These are phyloP conservation scores for Platalea minor DNA, from an alignment of 2,797 vertebrate species.

Conservation along the genomic window DNA sequence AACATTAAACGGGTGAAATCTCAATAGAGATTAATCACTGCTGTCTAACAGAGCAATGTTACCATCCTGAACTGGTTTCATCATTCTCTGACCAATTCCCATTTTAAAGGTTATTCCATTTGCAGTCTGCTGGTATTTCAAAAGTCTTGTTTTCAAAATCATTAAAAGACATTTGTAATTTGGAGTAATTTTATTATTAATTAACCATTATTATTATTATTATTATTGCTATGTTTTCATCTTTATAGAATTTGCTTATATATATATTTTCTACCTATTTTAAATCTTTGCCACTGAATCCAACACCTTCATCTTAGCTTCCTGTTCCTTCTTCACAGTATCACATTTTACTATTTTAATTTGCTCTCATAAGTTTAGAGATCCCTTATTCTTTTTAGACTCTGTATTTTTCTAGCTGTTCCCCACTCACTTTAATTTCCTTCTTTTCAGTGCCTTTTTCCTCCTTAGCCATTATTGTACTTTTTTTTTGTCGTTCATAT, in stretches of 20 bases:
- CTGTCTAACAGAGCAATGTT: not conserved
- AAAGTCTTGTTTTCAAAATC: not conserved
- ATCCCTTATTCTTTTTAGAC: not conserved
- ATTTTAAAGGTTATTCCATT: not conserved
- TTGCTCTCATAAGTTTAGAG: not conserved
- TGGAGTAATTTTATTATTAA: not conserved
- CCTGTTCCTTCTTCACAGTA: not conserved
- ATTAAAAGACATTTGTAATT: not conserved
- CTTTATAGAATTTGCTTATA: not conserved
- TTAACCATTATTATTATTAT: not conserved
- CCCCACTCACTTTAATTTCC: not conserved
- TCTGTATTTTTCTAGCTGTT: not conserved
- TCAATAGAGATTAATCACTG: not conserved
- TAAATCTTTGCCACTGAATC: not conserved
- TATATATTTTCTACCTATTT: not conserved
- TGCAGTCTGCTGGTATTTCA: not conserved
- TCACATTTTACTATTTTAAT: not conserved
- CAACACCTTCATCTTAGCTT: not conserved
- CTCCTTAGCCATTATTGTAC: not conserved
- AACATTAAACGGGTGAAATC: not conserved
- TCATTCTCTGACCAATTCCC: not conserved
- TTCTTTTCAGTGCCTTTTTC: not conserved
- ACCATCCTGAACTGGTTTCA: not conserved
- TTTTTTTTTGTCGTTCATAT: not conserved
- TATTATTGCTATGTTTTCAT: not conserved